Evolutionary conservation across 2,797 vertebrate genomes (phyloP).

Genomic region (Arremon brunneinucha): DNA sequence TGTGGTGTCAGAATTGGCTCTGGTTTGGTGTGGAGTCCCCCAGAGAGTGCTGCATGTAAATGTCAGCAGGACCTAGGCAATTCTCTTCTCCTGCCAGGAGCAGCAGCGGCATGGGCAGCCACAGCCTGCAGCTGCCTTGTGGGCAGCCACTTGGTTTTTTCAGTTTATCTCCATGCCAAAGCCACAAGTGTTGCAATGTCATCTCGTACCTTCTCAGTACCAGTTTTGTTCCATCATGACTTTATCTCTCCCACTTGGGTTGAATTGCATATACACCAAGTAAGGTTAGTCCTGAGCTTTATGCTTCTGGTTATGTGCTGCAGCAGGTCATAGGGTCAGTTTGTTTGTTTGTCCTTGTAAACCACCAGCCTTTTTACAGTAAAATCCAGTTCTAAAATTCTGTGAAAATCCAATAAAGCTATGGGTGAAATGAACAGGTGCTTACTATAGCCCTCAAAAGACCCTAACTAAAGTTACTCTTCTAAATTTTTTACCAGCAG

Average conservation of each 20-base stretch:
- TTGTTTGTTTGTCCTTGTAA: background rate
- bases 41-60: background rate
- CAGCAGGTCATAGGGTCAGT: background rate
- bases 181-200: background rate
- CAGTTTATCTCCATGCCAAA: background rate
- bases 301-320: background rate
- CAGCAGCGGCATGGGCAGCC: background rate
- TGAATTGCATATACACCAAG: fast-evolving
- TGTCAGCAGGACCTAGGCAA: background rate
- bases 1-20: background rate
- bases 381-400: background rate
- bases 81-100: background rate
- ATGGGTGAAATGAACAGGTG: background rate
- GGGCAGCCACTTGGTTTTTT: background rate
- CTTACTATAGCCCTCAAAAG: background rate
- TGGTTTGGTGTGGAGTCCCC: background rate
- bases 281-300: background rate
- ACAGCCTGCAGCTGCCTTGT: background rate
- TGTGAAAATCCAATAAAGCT: background rate
- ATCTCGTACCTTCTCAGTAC: fast-evolving
- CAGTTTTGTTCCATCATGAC: background rate
- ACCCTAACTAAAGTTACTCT: background rate
- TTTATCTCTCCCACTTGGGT: background rate
- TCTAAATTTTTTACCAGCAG: constrained; percentile 24
- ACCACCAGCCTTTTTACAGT: background rate